phyloP scores from a whole-genome alignment of 2,797 vertebrate genomes.

The Sphenopsis melanotis region DNA sequence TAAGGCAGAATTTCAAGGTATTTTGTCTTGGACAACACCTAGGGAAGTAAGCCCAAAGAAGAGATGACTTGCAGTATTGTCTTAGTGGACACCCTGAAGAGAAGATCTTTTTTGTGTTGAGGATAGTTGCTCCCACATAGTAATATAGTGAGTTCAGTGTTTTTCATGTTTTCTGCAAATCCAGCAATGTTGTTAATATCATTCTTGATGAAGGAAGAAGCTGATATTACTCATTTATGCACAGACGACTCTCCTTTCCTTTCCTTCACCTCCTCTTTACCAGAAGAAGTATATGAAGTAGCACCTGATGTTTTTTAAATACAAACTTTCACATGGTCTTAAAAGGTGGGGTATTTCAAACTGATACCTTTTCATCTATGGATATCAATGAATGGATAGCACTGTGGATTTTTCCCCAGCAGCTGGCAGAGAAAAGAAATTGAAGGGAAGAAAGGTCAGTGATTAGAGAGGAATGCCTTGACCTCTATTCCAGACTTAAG shows the following conservation, averaged over 20 bases:
- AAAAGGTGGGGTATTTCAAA: neutral
- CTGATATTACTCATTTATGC: neutral
- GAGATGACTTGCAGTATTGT: neutral
- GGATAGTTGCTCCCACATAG: neutral
- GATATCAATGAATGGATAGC: neutral
- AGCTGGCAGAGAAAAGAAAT: constrained; percentile 1
- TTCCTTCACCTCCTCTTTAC: neutral
- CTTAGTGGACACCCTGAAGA: neutral
- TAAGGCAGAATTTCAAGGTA: neutral
- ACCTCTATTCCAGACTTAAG: constrained; percentile 20
- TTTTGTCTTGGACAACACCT: neutral
- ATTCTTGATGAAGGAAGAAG: neutral
- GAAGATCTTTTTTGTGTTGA: neutral
- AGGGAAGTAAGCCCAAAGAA: neutral
- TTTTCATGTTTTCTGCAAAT: neutral
- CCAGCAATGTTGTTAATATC: neutral
- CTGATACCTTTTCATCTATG: neutral
- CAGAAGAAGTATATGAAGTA: neutral
- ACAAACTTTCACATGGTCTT: neutral
- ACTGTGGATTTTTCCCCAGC: neutral
- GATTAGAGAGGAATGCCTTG: constrained; percentile 20
- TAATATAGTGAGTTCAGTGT: neutral
- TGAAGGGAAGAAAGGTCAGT: neutral
- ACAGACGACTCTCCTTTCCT: neutral
- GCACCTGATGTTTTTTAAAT: neutral